A percentile compares a stretch with the other conserved stretches of the same genome.
Conservation (phyloP, 2,797 vertebrate species). For the Percopsis omiscomaycus region DNA sequence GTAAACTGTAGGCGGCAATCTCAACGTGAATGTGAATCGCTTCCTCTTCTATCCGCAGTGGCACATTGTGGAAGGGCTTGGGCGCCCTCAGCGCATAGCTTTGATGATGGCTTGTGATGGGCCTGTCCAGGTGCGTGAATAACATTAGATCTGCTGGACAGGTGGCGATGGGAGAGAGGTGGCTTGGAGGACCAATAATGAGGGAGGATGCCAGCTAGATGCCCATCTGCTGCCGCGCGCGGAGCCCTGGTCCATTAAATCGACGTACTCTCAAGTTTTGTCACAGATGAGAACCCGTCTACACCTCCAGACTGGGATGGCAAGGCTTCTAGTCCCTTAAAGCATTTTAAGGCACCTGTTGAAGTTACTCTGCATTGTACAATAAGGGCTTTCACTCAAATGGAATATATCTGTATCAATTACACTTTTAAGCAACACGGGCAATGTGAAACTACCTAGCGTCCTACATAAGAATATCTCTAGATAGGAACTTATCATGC, state of each 20-base stretch:
- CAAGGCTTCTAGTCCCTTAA: slow-evolving; percentile 27
- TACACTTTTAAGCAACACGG: too few species aligned
- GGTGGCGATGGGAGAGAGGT: slow-evolving; percentile 70
- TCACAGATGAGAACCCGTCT: slow-evolving; percentile 57
- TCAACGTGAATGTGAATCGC: slow-evolving; percentile 59
- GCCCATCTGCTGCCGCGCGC: slow-evolving; percentile 76
- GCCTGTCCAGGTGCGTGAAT: slow-evolving; percentile 76
- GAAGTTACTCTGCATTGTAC: slow-evolving; percentile 14
- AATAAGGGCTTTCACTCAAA: background rate
- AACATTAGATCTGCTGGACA: slow-evolving; percentile 79
- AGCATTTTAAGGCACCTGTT: slow-evolving; percentile 39
- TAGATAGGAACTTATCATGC: background rate
- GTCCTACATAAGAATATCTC: too few species aligned
- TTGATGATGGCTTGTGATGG: slow-evolving; percentile 75
- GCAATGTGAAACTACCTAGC: too few species aligned
- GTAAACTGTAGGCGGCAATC: slow-evolving; percentile 24
- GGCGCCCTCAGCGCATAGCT: slow-evolving; percentile 70
- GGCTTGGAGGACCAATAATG: slow-evolving; percentile 74
- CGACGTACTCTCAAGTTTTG: slow-evolving; percentile 64
- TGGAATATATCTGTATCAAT: slow-evolving; percentile 23
- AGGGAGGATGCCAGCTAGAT: slow-evolving; percentile 73
- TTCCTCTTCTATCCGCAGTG: slow-evolving; percentile 54
- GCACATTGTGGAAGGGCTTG: slow-evolving; percentile 63
- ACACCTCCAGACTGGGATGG: slow-evolving; percentile 27
- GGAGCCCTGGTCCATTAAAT: slow-evolving; percentile 76